These are phyloP conservation scores for Matsumurasca onukii DNA, from an alignment of 1,140 invertebrate genomes.

Conservation along the genomic window DNA sequence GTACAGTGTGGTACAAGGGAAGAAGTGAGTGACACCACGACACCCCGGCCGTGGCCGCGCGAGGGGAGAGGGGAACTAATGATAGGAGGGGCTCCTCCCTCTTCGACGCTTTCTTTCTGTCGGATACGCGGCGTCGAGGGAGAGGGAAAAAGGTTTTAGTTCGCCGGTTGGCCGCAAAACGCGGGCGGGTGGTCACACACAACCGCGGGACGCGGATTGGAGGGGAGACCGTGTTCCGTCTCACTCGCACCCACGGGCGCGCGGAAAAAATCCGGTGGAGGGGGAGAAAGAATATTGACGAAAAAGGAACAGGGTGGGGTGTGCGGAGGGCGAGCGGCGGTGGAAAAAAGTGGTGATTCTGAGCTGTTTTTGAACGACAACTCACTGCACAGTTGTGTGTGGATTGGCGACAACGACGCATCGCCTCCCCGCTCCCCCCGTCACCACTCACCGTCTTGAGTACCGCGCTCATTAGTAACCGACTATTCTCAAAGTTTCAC, in stretches of 20 bases:
- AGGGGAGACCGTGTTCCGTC: slow-evolving; percentile 31
- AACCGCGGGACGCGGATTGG: slow-evolving; percentile 39
- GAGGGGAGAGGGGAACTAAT: slow-evolving; percentile 34
- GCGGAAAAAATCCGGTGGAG: slow-evolving; percentile 35
- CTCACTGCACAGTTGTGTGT: slow-evolving; percentile 38
- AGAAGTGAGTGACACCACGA: background rate
- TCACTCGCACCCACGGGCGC: slow-evolving; percentile 30
- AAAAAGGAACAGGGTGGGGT: slow-evolving; percentile 36
- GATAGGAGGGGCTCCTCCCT: slow-evolving; percentile 35
- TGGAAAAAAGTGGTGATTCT: slow-evolving; percentile 36
- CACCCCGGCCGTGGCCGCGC: background rate
- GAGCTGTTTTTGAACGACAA: slow-evolving; percentile 35
- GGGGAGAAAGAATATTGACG: slow-evolving; percentile 40
- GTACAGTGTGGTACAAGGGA: slow-evolving; percentile 16
- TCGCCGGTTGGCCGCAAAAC: slow-evolving; percentile 45
- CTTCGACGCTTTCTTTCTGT: slow-evolving; percentile 35
- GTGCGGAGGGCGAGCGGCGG: slow-evolving; percentile 30
- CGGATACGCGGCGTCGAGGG: slow-evolving; percentile 35
- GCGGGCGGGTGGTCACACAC: slow-evolving; percentile 42
- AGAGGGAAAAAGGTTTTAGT: slow-evolving; percentile 40
- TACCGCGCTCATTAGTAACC: background rate
- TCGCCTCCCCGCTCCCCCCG: slow-evolving; percentile 52
- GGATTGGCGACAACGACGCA: slow-evolving; percentile 34
- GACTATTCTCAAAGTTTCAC: no score
- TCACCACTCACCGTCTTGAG: slow-evolving; percentile 15